phyloP scores from a whole-genome alignment of 2,797 vertebrate genomes.

The Telmatherina bonti region DNA sequence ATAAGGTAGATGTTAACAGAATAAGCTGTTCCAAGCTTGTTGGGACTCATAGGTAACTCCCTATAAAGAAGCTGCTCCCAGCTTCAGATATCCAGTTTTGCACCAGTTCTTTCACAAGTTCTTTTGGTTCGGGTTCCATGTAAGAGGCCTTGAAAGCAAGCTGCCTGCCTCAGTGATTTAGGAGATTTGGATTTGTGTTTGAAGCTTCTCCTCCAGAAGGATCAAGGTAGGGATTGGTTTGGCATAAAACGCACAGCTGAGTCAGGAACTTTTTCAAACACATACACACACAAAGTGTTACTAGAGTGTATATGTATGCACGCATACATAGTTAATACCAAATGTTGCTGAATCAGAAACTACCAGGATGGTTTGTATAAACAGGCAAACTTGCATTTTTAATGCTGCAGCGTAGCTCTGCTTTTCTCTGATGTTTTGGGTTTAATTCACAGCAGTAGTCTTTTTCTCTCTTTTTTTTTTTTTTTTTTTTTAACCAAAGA shows the following conservation, averaged over 20 bases:
- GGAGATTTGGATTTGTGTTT: conserved; percentile 72
- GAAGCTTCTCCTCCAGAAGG: conserved; percentile 59
- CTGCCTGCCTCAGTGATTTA: conserved; percentile 58
- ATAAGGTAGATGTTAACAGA: background rate
- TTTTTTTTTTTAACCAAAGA: no score
- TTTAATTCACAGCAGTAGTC: background rate
- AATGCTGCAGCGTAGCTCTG: background rate
- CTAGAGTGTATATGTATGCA: background rate
- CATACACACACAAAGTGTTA: conserved; percentile 1
- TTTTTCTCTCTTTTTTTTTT: no score
- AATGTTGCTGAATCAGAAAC: conserved; percentile 43
- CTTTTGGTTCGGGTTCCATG: conserved; percentile 25
- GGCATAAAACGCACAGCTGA: conserved; percentile 64
- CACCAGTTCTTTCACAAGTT: conserved; percentile 26
- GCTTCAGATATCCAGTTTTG: conserved; percentile 15
- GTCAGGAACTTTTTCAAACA: conserved; percentile 54
- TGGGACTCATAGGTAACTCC: background rate
- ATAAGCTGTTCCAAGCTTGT: background rate
- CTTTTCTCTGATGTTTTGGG: background rate
- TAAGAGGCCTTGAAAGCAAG: conserved; percentile 56
- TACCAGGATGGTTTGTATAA: conserved; percentile 14
- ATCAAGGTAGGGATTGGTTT: conserved; percentile 63
- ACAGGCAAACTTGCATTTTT: conserved; percentile 15
- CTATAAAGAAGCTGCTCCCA: background rate
- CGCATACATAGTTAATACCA: conserved; percentile 15